phyloP scores from a whole-genome alignment of 2,888 invertebrate genomes.

The Petrolisthes cinctipes region DNA sequence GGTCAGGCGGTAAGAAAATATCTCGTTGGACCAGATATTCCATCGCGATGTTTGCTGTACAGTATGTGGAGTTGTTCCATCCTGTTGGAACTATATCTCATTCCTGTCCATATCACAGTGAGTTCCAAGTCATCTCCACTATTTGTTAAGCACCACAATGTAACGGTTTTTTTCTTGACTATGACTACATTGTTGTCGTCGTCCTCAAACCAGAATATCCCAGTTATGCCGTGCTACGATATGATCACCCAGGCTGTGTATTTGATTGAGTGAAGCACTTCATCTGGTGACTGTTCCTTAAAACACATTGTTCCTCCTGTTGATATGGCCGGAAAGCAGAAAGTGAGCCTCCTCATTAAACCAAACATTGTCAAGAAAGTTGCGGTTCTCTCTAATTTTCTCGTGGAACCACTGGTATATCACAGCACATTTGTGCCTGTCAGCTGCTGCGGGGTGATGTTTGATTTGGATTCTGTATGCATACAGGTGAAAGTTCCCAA shows the following conservation, averaged over 20 bases:
- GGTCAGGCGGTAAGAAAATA: background rate
- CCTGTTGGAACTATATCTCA: constrained; percentile 12
- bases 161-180: too few relatives aligned
- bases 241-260: constrained; percentile 57
- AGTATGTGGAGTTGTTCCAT: background rate
- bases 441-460: constrained; percentile 10
- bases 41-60: background rate
- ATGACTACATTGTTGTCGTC: too few relatives aligned
- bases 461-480: constrained; percentile 27
- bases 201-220: background rate
- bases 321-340: constrained; percentile 47
- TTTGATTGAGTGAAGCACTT: constrained; percentile 30
- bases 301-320: constrained; percentile 44
- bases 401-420: constrained; percentile 27
- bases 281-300: constrained; percentile 42
- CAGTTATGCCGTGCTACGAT: constrained; percentile 43
- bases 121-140: background rate
- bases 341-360: constrained; percentile 18
- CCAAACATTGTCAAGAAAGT: constrained; percentile 44
- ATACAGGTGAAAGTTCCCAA: constrained; percentile 3
- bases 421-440: constrained; percentile 12
- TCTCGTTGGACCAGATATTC: background rate
- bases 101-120: background rate
- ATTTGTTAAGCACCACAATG: background rate
- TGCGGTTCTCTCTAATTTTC: constrained; percentile 21